Evolutionary conservation across 1,140 invertebrate species (phyloP).

Genomic region (Drosophila busckii): DNA sequence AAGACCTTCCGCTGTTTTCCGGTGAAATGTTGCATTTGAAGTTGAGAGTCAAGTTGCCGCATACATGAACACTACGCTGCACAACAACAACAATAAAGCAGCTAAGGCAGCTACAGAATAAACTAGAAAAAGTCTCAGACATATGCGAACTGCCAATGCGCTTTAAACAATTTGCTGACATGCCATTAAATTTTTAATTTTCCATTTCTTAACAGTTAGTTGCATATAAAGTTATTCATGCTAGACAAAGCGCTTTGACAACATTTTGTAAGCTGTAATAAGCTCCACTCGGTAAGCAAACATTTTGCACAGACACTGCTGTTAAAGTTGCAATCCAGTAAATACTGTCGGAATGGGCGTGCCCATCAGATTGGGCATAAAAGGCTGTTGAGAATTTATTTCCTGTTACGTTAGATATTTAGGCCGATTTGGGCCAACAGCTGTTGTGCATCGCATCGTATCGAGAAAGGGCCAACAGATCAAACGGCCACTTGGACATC

Average conservation of each 20-base stretch:
- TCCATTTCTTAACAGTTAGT: too few species aligned
- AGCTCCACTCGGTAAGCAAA: slow-evolving; percentile 23
- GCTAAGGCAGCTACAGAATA: slow-evolving; percentile 4
- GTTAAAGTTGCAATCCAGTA: slow-evolving; percentile 13
- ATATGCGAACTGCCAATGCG: slow-evolving; percentile 2
- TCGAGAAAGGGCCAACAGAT: slow-evolving; percentile 42
- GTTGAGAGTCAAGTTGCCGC: slow-evolving; percentile 40
- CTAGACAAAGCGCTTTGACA: too few species aligned
- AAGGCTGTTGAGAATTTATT: slow-evolving; percentile 62
- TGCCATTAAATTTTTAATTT: too few species aligned
- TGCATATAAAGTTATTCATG: too few species aligned
- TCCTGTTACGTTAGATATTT: slow-evolving; percentile 60
- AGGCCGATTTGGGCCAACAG: slow-evolving; percentile 44
- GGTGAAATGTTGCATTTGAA: slow-evolving; percentile 70
- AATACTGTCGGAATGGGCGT: slow-evolving; percentile 24
- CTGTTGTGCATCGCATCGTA: too few species aligned
- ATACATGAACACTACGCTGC: slow-evolving; percentile 57
- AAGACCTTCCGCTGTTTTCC: slow-evolving; percentile 68
- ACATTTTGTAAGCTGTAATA: slow-evolving; percentile 2
- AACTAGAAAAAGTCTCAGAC: slow-evolving; percentile 4
- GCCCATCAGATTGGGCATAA: slow-evolving; percentile 24
- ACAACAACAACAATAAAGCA: slow-evolving; percentile 16
- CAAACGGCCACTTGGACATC: slow-evolving; percentile 40
- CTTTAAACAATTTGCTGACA: neutral
- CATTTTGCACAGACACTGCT: slow-evolving; percentile 24